Percentiles rank a stretch among this genome's conserved stretches.
These are phyloP conservation scores for Auanema sp. DNA, from an alignment of 2,888 invertebrate species.

Conservation along the genomic window DNA sequence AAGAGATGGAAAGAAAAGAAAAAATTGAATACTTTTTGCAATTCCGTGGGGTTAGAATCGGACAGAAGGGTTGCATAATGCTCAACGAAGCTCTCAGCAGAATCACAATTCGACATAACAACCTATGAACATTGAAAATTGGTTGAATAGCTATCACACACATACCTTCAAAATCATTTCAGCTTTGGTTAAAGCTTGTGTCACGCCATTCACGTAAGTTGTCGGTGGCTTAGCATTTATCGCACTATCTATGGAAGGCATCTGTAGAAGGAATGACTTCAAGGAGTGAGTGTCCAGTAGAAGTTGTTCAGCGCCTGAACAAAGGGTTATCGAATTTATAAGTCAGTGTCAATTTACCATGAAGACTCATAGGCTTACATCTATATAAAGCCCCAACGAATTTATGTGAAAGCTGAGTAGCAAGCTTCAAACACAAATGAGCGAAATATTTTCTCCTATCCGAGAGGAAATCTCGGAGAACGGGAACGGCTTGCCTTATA, in stretches of 20 bases:
- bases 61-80: conserved; percentile 88
- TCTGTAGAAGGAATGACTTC: conserved; percentile 83
- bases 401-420: conserved; percentile 87
- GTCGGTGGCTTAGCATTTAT: conserved; percentile 60
- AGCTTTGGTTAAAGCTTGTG: conserved; percentile 90
- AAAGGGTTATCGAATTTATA: not conserved
- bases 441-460: conserved; percentile 82
- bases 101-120: conserved; percentile 88
- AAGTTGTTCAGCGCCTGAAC: conserved; percentile 91
- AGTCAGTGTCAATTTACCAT: conserved; percentile 24
- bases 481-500: conserved; percentile 71
- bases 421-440: conserved; percentile 94
- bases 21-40: conserved; percentile 74
- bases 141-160: not conserved
- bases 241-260: conserved; percentile 86
- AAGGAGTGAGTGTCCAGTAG: conserved; percentile 71
- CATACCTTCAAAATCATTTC: conserved; percentile 91
- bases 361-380: conserved; percentile 56
- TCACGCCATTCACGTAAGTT: conserved; percentile 74
- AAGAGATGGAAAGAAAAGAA: not conserved
- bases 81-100: conserved; percentile 77
- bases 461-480: conserved; percentile 37
- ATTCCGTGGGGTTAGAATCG: conserved; percentile 84
- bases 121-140: too few relatives aligned
- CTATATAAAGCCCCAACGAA: conserved; percentile 76